Evolutionary conservation across 2,797 vertebrate species (phyloP), one percentile per base, ranked within the genome.

Genomic region (Oreortyx pictus): DNA sequence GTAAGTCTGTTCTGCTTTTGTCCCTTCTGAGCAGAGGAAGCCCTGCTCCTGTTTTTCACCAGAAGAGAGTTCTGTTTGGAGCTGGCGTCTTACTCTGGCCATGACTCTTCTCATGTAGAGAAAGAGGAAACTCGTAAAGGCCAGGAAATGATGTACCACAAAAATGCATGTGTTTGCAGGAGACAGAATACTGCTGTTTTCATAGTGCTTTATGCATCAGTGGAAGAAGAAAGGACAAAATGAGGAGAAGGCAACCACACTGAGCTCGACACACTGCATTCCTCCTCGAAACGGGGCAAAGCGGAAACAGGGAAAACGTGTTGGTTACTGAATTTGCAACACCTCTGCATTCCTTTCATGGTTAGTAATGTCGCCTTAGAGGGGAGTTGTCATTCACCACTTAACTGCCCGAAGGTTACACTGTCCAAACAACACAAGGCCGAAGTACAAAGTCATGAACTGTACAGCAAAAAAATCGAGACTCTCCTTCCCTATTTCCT

Each of bases 401-500:
- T 90, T 41, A 81, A 81, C 60, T 61, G 91, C 93, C 89, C 93
- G 90, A 89, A 95, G 87, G 91, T 94, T 93, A 90, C 90, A 60
- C 90, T 84, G 70, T 61, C 89, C 86, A 89, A 96, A 97, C 90
- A 96, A 56, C 70, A 70, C 16, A 2, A 59, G 86, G 91, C 89
- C 91, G 72, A 97, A 97, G 95, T 95, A 95, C 95, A 90, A 81
- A 89, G 74, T 79, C 54, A 19, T 71, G 74, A 83, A 84, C 12
- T 33, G 39, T 27, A 70, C 33, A 72, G 47, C 50, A 86, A 92
- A 79, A 96, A 95, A 94, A 90, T 68, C 82, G 43, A 39, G 73
- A 74, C n/a, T 33, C 83, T 86, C 76, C 82, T 88, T 83, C 52
- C 74, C 80, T 4, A 6, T 76, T 88, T 79, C 59, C 46, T 4